A percentile compares a stretch with the other conserved stretches of the same genome.
Evolutionary conservation across 92 coral and sea anemone species (phyloP).

Genomic region (Desmophyllum pertusum): DNA sequence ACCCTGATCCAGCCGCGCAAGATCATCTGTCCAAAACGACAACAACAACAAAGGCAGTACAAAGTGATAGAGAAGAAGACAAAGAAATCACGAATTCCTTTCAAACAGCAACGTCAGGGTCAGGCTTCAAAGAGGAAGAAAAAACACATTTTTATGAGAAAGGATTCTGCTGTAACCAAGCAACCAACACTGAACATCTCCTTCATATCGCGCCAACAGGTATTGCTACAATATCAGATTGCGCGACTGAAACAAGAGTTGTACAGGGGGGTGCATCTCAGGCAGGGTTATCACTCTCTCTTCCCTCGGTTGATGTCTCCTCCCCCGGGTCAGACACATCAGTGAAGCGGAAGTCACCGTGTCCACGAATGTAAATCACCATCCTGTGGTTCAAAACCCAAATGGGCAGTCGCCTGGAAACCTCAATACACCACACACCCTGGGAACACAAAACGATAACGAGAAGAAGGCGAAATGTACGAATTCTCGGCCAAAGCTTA

Average conservation of each 20-base stretch:
- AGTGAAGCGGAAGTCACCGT: background rate
- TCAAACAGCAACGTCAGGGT: background rate
- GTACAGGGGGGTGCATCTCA: background rate
- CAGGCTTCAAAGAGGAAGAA: slow-evolving; percentile 8
- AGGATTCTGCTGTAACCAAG: background rate
- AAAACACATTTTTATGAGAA: background rate
- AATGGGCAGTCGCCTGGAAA: background rate
- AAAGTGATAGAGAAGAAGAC: background rate
- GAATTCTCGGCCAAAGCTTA: background rate
- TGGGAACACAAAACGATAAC: background rate
- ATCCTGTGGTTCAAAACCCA: background rate
- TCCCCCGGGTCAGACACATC: background rate
- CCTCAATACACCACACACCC: background rate
- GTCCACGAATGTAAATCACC: background rate
- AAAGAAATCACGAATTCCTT: background rate
- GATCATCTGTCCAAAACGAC: background rate
- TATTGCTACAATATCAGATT: background rate
- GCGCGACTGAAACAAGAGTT: background rate
- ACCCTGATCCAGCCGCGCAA: background rate
- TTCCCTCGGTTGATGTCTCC: background rate
- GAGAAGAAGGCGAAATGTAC: background rate
- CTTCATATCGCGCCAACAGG: background rate
- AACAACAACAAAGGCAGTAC: background rate
- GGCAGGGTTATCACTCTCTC: background rate
- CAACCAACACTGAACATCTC: background rate